A percentile compares a stretch with the other conserved stretches of the same genome.
phyloP scores from a whole-genome alignment of 2,113 vertebrate genomes.

The Peromyscus maniculatus region DNA sequence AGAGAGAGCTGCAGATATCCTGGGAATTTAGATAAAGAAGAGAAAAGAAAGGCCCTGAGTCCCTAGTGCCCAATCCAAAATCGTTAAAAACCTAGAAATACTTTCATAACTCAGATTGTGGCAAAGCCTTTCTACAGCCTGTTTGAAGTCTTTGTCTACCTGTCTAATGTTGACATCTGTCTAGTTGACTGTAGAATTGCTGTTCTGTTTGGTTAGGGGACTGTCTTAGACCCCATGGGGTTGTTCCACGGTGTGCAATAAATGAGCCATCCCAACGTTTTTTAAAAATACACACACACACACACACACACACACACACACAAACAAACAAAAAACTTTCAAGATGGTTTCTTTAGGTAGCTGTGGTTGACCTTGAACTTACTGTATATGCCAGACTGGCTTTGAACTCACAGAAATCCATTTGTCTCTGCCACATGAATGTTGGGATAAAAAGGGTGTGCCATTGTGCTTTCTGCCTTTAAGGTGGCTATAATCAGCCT shows the following conservation, averaged over 20 bases:
- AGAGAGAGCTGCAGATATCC: not conserved
- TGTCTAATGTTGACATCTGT: not conserved
- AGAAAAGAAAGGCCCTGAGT: not conserved
- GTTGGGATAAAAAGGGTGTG: not conserved
- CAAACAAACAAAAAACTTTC: not conserved
- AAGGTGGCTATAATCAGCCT: not conserved
- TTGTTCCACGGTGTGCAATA: not conserved
- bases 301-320: no score
- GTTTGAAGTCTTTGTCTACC: not conserved
- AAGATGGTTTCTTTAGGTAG: not conserved
- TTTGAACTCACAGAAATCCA: not conserved
- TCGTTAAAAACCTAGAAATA: slow-evolving; percentile 32
- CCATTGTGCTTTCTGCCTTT: not conserved
- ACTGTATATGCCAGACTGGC: not conserved
- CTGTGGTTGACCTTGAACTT: not conserved
- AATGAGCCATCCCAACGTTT: no score
- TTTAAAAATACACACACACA: no score
- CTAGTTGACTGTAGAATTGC: not conserved
- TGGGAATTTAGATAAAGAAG: slow-evolving; percentile 20
- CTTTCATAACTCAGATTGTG: slow-evolving; percentile 12
- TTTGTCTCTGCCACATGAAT: not conserved
- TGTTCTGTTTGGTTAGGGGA: not conserved
- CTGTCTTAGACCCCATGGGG: not conserved
- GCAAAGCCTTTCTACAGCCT: not conserved
- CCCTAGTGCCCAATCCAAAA: not conserved